Conservation (phyloP, 1,140 invertebrate genomes). For the Heliconius eleuchia region DNA sequence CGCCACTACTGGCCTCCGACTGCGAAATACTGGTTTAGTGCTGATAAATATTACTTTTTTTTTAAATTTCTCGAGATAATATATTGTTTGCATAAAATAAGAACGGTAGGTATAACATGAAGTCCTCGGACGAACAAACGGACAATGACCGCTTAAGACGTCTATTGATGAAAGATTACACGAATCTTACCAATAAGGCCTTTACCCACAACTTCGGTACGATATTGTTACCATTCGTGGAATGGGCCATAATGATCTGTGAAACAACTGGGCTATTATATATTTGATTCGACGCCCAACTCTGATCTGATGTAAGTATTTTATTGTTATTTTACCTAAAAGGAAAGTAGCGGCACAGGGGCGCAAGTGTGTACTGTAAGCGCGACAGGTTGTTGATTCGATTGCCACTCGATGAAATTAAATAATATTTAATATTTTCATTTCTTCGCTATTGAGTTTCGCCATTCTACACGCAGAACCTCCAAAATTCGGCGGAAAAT, state of each 20-base stretch:
- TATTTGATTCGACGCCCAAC: not conserved
- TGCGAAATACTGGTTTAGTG: not conserved
- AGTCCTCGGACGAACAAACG: constrained; percentile 2
- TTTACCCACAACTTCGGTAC: constrained; percentile 1
- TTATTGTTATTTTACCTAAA: not conserved
- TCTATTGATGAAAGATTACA: constrained; percentile 12
- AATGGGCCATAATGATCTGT: constrained; percentile 1
- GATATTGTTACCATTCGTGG: constrained; percentile 12
- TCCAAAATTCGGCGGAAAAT: too few species aligned
- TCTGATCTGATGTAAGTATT: not conserved
- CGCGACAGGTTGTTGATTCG: too few species aligned
- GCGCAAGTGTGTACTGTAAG: too few species aligned
- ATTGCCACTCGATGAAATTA: too few species aligned
- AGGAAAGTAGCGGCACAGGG: not conserved
- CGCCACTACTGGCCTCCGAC: too few species aligned
- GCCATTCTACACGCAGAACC: too few species aligned
- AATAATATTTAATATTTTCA: too few species aligned
- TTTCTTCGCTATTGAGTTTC: too few species aligned
- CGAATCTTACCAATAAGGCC: constrained; percentile 6
- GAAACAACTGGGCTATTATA: constrained; percentile 6
- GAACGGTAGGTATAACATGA: not conserved
- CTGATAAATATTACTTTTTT: not conserved
- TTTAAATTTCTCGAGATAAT: not conserved
- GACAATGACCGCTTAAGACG: constrained; percentile 5
- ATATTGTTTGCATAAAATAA: not conserved